Base-by-base conservation (phyloP, 2,888 invertebrate species). In the Dilophus febrilis region DNA sequence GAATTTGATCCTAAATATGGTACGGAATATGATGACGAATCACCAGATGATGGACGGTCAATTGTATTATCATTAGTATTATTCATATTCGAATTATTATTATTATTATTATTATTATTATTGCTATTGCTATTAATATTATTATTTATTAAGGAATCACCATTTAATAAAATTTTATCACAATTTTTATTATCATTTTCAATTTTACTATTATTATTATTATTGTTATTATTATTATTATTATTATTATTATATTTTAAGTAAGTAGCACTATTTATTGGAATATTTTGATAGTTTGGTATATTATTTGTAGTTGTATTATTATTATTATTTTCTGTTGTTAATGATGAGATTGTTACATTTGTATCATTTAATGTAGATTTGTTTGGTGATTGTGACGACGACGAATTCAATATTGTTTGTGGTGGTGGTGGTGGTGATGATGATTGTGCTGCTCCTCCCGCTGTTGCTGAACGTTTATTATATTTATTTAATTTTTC, bases 261-360 rank as follows among this genome's bases (percentile, higher is more conserved):
- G 37, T 51, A 53, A 32, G 53, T 47, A 35, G 50, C 54, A 48
- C 49, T 52, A 31, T 53, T 54, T 42, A 52, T 51, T 18, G 57
- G 57, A 44, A 56, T 53, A 47, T 55, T 59, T 48, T 57, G 54
- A 44, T 59, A 56, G 40, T 31, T 28, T 31, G 32, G 22, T 53
- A 57, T 38, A 54, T 52, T 35, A 51, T 51, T 32, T 44, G 41
- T 28, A 42, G 40, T 19, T 27, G 48, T 45, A 44, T 46, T 40
- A 35, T 42, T 45, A 28, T 46, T 44, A 19, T 26, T 18, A 28
- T 12, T 18, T 26, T 35, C 13, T 12, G 13, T 14, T 33, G 14
- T 11, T 19, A 14, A 17, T 34, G 27, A 12, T 37, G 18, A 37
- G 32, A 18, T 37, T 27, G 14, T 28, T 27, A 5, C n/a, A 22